Evolutionary conservation across 2,113 vertebrate species (phyloP), one percentile per base, ranked within the genome.

Genomic region (Gopherus evgoodei): DNA sequence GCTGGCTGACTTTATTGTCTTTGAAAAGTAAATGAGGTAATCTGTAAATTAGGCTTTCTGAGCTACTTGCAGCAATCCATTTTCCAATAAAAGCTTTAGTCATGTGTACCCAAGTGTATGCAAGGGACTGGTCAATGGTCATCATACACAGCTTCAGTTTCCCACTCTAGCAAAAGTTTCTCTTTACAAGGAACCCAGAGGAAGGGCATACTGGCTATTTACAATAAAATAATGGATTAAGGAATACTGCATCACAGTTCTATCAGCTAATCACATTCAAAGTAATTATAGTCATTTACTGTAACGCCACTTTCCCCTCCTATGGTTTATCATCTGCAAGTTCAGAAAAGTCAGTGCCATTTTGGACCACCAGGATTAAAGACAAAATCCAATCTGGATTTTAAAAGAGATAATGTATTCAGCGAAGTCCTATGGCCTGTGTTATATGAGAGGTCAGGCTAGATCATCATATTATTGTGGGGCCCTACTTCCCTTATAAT

Each of bases 1-100:
- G 65, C 88, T 93, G 94, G 94, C 93, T 96, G 79, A 44, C 75
- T 96, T 81, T 75, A 75, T 81, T 96, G 86, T 93, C 89, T 96
- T 91, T 76, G 89, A 93, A 96, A 97, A 96, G 92, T 95, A 96
- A 94, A 96, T 95, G 91, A 94, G 65, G 14, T 90, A 38, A 81
- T 78, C 94, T 95, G 42, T 54, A 93, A 94, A 92, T 95, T 94
- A 95, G 83, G 47, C 88, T 57, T 93, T 95, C 83, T 93, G 84
- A 92, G 89, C 88, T 97, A 93, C 89, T n/a, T 93, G 90, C 83
- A 94, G 87, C 82, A 95, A 97, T 97, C 81, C 38, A 96, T 97
- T 96, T 97, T 96, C 90, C 89, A 96, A 78, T 97, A 89, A 97
- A 96, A 97, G 86, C 42, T 93, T 94, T 94, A 96, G 93, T 96